Evolutionary conservation across 64 coral and sea anemone species (phyloP).

Genomic region (Pocillopora damicornis): DNA sequence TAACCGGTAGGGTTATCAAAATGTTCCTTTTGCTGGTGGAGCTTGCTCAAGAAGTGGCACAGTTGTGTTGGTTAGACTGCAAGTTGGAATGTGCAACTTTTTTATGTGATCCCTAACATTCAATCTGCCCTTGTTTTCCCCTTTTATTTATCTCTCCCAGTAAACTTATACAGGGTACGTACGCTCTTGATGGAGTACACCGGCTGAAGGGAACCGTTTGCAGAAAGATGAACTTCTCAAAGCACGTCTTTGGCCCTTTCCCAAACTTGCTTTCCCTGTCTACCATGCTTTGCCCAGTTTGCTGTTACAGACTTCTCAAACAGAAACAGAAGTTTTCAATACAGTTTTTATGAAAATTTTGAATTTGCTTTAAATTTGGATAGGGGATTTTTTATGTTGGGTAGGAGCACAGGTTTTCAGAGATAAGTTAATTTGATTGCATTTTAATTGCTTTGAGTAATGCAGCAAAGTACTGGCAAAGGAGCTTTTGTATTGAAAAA

Average conservation of each 20-base stretch:
- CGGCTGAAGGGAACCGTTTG: conserved; percentile 90
- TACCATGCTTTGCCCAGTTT: conserved; percentile 70
- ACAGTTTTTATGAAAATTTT: no score
- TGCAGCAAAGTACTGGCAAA: neutral
- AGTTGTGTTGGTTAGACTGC: conserved; percentile 12
- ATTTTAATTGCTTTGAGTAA: neutral
- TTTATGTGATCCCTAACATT: conserved; percentile 55
- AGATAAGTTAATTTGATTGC: neutral
- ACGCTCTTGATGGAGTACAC: conserved; percentile 91
- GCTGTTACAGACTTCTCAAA: conserved; percentile 43
- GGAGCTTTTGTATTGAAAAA: neutral
- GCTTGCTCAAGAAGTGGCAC: neutral
- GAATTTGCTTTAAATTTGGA: no score
- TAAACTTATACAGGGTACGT: conserved; percentile 91
- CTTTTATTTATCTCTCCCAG: conserved; percentile 93
- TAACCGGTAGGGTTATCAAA: neutral
- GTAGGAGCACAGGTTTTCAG: neutral
- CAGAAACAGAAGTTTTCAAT: conserved; percentile 1
- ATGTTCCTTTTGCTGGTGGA: neutral
- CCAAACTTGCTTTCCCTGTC: conserved; percentile 67
- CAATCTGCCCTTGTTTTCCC: conserved; percentile 92
- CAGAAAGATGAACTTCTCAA: conserved; percentile 82
- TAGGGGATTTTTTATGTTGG: no score
- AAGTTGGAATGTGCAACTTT: neutral
- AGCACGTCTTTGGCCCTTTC: conserved; percentile 85